Evolutionary conservation across 2,888 invertebrate species (phyloP), one percentile per base, ranked within the genome.

Genomic region (Tortrix viridana): DNA sequence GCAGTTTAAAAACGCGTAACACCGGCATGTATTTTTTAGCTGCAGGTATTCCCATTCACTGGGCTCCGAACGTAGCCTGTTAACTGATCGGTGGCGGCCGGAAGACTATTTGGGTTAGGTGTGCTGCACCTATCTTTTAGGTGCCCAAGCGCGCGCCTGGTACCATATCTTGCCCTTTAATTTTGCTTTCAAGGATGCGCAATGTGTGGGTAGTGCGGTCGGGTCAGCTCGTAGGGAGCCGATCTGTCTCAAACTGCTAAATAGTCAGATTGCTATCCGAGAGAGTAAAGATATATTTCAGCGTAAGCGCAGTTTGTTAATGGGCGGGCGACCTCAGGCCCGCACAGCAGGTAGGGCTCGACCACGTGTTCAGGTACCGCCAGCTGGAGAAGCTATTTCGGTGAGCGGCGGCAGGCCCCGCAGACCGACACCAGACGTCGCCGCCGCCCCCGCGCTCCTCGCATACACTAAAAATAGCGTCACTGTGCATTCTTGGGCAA

Each of bases 391-490:
- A 86, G 89, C 81, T 92, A 92, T 92, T 92, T 92, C 81, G 81
- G 92, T 89, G 92, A 91, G 88, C 92, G 93, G 92, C 89, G 88
- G 92, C 93, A 93, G 93, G 92, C 92, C 93, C 93, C 89, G 93
- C 92, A 93, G 93, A 92, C 90, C 93, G 92, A 91, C 89, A 90
- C 89, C 89, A 92, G 91, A 91, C 92, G 88, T 85, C 85, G 88
- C 83, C 85, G 86, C 88, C 90, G 89, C 86, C 90, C 90, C 91
- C 91, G 94, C 92, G 86, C 88, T 85, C 85, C 92, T 89, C 86
- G 84, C 82, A 77, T 84, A 82, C 82, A 80, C 91, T 91, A 91
- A 86, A 86, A 87, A 90, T 91, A 91, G 78, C 84, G 84, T 79
- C 87, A 87, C 89, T 88, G 89, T 90, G 89, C 91, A 92, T 92